Evolutionary conservation across 2,113 vertebrate species (phyloP).

Genomic region (Origma solitaria): DNA sequence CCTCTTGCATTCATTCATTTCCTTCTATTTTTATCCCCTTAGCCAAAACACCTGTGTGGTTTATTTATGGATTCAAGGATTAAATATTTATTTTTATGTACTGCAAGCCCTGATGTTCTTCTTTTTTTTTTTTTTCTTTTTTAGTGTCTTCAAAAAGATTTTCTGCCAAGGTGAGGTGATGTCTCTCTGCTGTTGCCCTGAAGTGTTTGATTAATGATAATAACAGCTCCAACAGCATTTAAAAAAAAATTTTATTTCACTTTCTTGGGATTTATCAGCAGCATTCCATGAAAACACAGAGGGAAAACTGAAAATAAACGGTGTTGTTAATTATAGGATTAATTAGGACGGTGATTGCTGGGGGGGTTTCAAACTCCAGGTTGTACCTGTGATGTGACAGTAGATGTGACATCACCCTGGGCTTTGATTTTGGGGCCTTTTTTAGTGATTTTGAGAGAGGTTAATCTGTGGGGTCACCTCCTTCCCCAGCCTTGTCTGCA

Average conservation of each 20-base stretch:
- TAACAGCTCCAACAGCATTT: not conserved
- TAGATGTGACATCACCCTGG: not conserved
- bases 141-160: slow-evolving; percentile 95
- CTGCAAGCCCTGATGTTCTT: not conserved
- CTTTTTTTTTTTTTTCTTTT: not conserved
- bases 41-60: not conserved
- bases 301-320: not conserved
- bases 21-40: not conserved
- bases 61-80: not conserved
- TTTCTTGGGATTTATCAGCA: not conserved
- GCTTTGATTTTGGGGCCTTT: not conserved
- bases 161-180: slow-evolving; percentile 91
- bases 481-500: too few species aligned
- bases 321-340: not conserved
- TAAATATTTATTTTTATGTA: not conserved
- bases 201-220: not conserved
- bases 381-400: not conserved
- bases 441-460: too few species aligned
- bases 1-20: not conserved
- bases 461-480: too few species aligned
- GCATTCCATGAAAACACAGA: not conserved
- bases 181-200: not conserved
- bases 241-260: too few species aligned
- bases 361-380: not conserved
- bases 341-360: not conserved